Conservation (phyloP, 2,888 invertebrate genomes). For the Drosophila acutilabella region DNA sequence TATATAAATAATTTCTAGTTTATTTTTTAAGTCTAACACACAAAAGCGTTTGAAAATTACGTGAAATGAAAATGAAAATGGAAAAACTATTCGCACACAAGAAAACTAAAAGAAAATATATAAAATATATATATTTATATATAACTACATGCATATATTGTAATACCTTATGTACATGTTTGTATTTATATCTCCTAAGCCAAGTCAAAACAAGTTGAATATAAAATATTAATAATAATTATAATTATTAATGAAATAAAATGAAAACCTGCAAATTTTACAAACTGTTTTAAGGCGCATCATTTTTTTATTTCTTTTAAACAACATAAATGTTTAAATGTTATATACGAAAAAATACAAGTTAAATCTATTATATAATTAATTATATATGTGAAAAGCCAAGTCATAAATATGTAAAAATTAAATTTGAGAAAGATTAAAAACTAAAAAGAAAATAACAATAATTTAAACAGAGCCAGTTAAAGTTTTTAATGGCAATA, state of each 20-base stretch:
- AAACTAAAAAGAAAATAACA: slow-evolving; percentile 42
- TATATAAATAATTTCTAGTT: slow-evolving; percentile 54
- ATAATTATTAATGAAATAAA: slow-evolving; percentile 28
- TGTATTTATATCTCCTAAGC: slow-evolving; percentile 70
- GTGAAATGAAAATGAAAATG: slow-evolving; percentile 13
- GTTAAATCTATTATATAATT: slow-evolving; percentile 39
- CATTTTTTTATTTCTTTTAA: slow-evolving; percentile 53
- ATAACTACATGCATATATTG: slow-evolving; percentile 37
- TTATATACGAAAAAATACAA: slow-evolving; percentile 45
- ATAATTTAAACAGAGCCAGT: not conserved
- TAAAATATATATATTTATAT: slow-evolving; percentile 57
- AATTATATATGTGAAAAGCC: slow-evolving; percentile 38
- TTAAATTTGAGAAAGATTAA: slow-evolving; percentile 37
- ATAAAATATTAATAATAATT: slow-evolving; percentile 20
- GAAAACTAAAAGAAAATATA: slow-evolving; percentile 58
- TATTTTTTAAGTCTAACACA: slow-evolving; percentile 49
- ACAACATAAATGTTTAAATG: slow-evolving; percentile 60
- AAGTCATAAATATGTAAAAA: slow-evolving; percentile 62
- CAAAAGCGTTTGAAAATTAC: slow-evolving; percentile 15
- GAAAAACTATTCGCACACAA: slow-evolving; percentile 40
- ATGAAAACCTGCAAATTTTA: slow-evolving; percentile 39
- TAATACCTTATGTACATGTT: slow-evolving; percentile 64
- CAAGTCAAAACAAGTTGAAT: slow-evolving; percentile 64
- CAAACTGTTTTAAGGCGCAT: slow-evolving; percentile 55
- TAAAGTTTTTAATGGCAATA: slow-evolving; percentile 6